phyloP scores from a whole-genome alignment of 2,113 vertebrate species.

The Oncorhynchus nerka region DNA sequence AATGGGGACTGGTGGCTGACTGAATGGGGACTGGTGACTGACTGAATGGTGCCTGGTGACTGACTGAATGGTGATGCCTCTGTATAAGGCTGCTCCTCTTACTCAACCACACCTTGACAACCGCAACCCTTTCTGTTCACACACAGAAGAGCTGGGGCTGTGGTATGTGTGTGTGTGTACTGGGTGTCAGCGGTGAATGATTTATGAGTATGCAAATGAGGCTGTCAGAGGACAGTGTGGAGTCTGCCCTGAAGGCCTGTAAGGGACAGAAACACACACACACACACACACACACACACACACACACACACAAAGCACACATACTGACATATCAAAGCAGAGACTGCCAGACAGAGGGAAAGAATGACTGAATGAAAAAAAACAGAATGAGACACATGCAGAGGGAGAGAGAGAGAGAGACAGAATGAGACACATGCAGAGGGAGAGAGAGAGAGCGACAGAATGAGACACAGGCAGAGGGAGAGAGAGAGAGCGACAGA shows the following conservation, averaged over 20 bases:
- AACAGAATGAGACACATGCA: no score
- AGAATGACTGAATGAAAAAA: not conserved
- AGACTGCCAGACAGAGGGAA: slow-evolving; percentile 1
- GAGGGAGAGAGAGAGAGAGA: no score
- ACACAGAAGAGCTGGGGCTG: not conserved
- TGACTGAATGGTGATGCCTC: no score
- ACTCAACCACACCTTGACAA: no score
- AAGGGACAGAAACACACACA: slow-evolving; percentile 4
- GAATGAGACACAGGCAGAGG: no score
- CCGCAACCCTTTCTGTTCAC: no score
- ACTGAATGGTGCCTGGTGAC: no score
- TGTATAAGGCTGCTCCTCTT: no score
- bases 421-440: no score
- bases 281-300: not conserved
- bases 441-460: no score
- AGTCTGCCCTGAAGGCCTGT: slow-evolving; percentile 8
- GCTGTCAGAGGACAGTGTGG: slow-evolving; percentile 59
- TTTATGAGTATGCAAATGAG: slow-evolving; percentile 66
- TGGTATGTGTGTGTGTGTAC: not conserved
- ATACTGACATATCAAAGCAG: not conserved
- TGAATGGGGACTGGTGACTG: not conserved
- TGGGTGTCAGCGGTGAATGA: slow-evolving; percentile 53
- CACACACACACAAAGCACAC: slow-evolving; percentile 7
- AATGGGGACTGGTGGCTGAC: not conserved
- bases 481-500: no score